These are phyloP conservation scores for Monopis laevigella DNA, from an alignment of 2,888 invertebrate species.

Conservation along the genomic window DNA sequence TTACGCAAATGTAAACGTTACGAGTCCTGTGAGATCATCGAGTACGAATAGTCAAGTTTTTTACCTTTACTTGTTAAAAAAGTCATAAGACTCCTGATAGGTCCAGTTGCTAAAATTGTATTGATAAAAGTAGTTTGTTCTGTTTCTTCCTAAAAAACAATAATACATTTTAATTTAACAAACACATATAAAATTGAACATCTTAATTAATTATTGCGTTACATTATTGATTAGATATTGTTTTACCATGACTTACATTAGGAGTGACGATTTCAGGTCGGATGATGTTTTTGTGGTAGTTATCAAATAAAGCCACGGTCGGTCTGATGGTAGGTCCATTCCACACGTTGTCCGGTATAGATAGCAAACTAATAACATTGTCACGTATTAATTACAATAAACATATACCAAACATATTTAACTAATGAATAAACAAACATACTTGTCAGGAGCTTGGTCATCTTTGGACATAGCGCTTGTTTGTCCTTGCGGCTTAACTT, in stretches of 20 bases:
- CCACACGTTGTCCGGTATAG: constrained; percentile 71
- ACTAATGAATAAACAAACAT: constrained; percentile 36
- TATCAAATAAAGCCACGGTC: constrained; percentile 76
- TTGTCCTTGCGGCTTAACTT: constrained; percentile 77
- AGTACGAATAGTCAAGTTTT: not conserved
- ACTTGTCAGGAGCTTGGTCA: constrained; percentile 81
- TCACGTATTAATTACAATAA: constrained; percentile 1
- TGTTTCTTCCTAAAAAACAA: constrained; percentile 62
- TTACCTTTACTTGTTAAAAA: constrained; percentile 70
- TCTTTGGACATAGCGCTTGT: constrained; percentile 73
- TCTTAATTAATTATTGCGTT: no score
- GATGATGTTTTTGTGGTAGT: constrained; percentile 76
- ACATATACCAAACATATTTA: not conserved
- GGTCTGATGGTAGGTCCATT: constrained; percentile 74
- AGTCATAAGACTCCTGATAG: constrained; percentile 74
- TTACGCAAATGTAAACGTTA: no score
- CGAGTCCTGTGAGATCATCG: no score
- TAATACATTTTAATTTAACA: no score
- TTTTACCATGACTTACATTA: constrained; percentile 46
- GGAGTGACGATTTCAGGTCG: constrained; percentile 74
- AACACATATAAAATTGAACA: no score
- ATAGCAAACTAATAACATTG: constrained; percentile 68
- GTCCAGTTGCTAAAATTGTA: constrained; percentile 74
- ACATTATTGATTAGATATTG: no score
- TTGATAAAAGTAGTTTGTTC: constrained; percentile 78